Evolutionary conservation across 2,113 vertebrate genomes (phyloP).

Genomic region (Willisornis vidua): DNA sequence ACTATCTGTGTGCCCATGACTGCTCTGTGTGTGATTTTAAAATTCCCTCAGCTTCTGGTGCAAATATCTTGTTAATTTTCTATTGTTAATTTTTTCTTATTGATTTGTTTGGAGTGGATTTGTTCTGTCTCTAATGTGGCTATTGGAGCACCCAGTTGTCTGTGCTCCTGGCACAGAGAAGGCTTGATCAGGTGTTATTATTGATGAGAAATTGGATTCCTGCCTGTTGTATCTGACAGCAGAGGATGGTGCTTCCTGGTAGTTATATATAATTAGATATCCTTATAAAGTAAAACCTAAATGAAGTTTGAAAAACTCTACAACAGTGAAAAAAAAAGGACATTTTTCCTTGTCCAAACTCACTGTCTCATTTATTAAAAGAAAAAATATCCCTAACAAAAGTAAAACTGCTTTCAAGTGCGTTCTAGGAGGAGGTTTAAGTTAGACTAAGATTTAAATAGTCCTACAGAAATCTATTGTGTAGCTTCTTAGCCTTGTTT

Average conservation of each 20-base stretch:
- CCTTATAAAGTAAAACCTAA: accelerated
- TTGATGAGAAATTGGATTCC: background rate
- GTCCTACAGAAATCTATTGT: background rate
- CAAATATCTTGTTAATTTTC: background rate
- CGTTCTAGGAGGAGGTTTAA: background rate
- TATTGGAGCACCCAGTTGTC: background rate
- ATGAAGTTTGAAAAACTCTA: background rate
- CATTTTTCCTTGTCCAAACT: background rate
- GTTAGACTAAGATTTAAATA: background rate
- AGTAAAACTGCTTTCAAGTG: background rate
- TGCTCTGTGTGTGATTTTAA: background rate
- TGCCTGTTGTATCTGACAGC: background rate
- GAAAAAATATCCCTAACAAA: background rate
- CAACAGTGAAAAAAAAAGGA: background rate
- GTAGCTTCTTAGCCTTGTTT: background rate
- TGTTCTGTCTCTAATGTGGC: background rate
- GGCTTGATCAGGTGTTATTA: background rate
- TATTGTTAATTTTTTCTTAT: background rate
- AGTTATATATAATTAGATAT: background rate
- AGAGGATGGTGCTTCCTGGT: background rate
- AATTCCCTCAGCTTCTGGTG: background rate
- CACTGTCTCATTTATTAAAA: background rate
- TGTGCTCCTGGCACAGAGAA: background rate
- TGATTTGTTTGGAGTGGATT: background rate
- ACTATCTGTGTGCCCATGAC: background rate